Evolutionary conservation across 2,113 vertebrate species (phyloP), one percentile per base, ranked within the genome.

Genomic region (Zingel zingel): DNA sequence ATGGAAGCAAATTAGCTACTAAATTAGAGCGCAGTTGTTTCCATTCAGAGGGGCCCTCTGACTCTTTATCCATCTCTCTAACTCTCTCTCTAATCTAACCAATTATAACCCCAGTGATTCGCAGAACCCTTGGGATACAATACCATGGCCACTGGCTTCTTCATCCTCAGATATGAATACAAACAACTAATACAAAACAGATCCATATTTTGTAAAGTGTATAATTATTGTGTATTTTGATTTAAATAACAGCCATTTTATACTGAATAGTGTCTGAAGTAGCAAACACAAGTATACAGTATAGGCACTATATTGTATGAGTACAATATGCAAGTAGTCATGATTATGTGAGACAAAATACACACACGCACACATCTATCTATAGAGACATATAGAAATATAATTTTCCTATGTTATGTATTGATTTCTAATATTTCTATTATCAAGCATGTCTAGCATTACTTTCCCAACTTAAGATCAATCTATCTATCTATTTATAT

Each of bases 1-100:
- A 94, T 89, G 86, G 86, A 93, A 89, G 90, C 73, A 93, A 95
- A 95, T 95, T 95, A 95, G 90, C 88, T 91, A 86, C 77, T 92
- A 94, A 94, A 95, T 94, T 89, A 93, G 89, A 92, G 79, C 25
- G 53, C 65, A 58, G 64, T 85, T 85, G 85, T 91, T 94, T 92
- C 86, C 74, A 82, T 78, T 84, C 73, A 58, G 66, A 87, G 83
- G 50, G 67, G 59, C 71, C 89, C 86, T 77, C 77, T 3, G 90
- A 84, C 90, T 86, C 68, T 81, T 45, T 62, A 1, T 81, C 59
- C 25, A 47, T 27, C 25, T 30, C 66, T 14, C 59, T 65, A 14
- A 10, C 12, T 27, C 54, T 65, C 79, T 51, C 58, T 68, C 89
- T 77, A 19, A 66, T 82, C 77, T 80, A 77, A n/a, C 50, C 77